A percentile compares a stretch with the other conserved stretches of the same genome.
phyloP scores from a whole-genome alignment of 2,888 invertebrate species.

The Diaprepes abbreviatus region DNA sequence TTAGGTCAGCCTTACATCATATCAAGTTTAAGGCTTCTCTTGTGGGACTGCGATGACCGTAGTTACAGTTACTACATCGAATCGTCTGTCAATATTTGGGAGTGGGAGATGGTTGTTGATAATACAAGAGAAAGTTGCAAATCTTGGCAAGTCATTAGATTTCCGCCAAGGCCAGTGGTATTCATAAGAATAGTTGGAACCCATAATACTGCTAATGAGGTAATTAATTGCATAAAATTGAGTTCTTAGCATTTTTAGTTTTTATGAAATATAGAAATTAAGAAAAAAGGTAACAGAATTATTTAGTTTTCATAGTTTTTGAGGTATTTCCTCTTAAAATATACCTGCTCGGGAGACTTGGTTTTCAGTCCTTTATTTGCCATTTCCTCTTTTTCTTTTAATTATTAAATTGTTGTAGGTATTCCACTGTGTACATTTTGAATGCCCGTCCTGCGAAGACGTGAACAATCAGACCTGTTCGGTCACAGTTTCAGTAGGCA shows the following conservation, averaged over 20 bases:
- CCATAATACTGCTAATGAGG: constrained; percentile 97
- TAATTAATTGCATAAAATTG: no score
- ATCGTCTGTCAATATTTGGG: constrained; percentile 91
- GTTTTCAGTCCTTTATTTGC: constrained; percentile 6
- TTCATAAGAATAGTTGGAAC: constrained; percentile 97
- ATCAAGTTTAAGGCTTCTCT: constrained; percentile 88
- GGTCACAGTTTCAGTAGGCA: constrained; percentile 31
- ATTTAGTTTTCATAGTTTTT: no score
- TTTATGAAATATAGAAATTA: no score
- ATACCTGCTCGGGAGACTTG: no score
- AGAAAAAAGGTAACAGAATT: no score
- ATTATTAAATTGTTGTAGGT: constrained; percentile 72
- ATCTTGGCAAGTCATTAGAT: constrained; percentile 95
- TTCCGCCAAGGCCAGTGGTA: constrained; percentile 87
- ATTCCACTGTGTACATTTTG: constrained; percentile 98
- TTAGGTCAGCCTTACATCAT: constrained; percentile 92
- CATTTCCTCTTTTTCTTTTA: constrained; percentile 16
- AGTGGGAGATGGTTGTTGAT: constrained; percentile 94
- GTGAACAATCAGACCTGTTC: constrained; percentile 35
- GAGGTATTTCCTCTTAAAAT: no score
- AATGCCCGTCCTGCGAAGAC: constrained; percentile 85
- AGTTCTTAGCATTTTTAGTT: no score
- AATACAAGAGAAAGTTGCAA: constrained; percentile 87
- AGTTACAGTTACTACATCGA: constrained; percentile 97
- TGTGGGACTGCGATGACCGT: constrained; percentile 98